Base-by-base conservation (phyloP, 1,140 invertebrate species). In the Orius insidiosus region DNA sequence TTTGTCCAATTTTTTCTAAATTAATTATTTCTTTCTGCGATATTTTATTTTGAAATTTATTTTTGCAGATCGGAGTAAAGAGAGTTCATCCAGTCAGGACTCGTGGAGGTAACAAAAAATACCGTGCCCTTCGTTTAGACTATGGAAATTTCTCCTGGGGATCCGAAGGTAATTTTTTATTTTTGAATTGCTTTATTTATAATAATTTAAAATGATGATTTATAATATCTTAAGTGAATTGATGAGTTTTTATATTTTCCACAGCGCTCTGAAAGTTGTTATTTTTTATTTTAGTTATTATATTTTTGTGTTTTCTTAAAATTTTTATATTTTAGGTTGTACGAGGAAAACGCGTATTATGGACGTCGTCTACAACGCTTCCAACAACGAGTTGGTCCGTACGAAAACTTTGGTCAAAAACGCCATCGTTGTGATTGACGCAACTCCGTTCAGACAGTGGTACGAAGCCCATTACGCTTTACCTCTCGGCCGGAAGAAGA, bases 331-430 rank as follows among this genome's bases (percentile, higher is more conserved):
- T 63, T 39, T 49, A 80, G 76, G 71, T 53, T 68, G 77, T 51
- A 81, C 95, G 9, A 76, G 89, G 39, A 98, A 94, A 67, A 93
- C 94, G 24, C 84, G 95, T 78, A 87, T 99, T 58, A 94, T 98
- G 60, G 96, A 99, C 70, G 93, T 98, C 39, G 88, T 99, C 9
- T 99, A 99, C 74, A 98, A 99, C 70, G 92, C 96, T 11, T 94
- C 88, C 49, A 98, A 97, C 73, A 94, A 94, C 63, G 94, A 98
- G 65, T 75, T 98, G 72, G 94, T 99, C 24, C 76, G 96, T 68
- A 99, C 95, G 50, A 99, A 99, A 66, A 99, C 96, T 16, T 70
- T 99, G 55, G 94, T 98, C 38, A 98, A 99, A 66, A 96, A 96
- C 66, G 85, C 85, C 46, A 96, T 99, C 65, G 85, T 99, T 50